Conservation (phyloP, 2,113 vertebrate genomes). For the Callaeas wilsoni region DNA sequence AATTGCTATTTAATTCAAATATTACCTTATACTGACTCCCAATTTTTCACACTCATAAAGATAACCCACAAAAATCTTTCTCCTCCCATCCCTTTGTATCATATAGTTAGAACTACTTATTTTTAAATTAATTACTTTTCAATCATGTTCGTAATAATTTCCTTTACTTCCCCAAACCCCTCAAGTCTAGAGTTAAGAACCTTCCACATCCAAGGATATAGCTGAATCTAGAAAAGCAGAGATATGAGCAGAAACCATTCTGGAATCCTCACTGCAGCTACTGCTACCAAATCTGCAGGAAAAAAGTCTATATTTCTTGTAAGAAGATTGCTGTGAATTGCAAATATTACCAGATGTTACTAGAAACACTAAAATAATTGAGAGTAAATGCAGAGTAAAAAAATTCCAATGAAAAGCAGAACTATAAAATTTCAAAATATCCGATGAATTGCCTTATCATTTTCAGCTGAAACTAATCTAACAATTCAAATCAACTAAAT, state of each 20-base stretch:
- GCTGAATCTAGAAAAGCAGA: not conserved
- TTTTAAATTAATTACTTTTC: not conserved
- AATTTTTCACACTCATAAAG: not conserved
- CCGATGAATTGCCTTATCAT: not conserved
- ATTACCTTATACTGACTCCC: not conserved
- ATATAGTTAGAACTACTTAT: not conserved
- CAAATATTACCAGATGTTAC: not conserved
- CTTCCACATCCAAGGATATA: not conserved
- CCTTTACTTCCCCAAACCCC: not conserved
- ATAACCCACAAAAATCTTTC: not conserved
- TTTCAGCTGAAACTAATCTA: not conserved
- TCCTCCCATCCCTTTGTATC: not conserved
- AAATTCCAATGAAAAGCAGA: not conserved
- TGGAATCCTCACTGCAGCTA: not conserved
- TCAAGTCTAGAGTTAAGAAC: not conserved
- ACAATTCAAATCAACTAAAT: not conserved
- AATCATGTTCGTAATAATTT: not conserved
- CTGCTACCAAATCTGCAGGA: not conserved
- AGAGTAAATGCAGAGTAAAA: not conserved
- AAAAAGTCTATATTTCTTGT: not conserved
- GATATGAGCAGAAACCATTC: not conserved
- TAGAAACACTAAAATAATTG: not conserved
- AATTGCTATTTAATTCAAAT: not conserved
- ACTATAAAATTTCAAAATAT: not conserved
- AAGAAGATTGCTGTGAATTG: not conserved